phyloP scores from a whole-genome alignment of 1,140 invertebrate genomes.

The Drosophila willistoni region DNA sequence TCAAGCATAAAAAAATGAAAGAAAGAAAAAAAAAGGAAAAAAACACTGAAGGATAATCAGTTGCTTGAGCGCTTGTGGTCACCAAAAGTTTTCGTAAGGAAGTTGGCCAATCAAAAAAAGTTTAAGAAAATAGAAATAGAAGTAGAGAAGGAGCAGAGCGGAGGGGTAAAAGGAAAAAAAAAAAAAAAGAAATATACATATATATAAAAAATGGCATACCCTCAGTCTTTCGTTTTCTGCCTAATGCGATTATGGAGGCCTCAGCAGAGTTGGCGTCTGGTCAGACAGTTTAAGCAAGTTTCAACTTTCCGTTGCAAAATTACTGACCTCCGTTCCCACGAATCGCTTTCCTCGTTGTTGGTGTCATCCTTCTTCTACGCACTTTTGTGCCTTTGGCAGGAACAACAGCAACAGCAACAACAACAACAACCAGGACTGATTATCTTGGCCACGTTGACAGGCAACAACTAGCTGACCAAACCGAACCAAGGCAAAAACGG shows the following conservation, averaged over 20 bases:
- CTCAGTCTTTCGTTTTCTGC: slow-evolving; percentile 43
- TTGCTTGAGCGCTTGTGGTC: slow-evolving; percentile 26
- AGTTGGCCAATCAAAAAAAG: slow-evolving; percentile 39
- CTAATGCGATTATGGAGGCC: slow-evolving; percentile 71
- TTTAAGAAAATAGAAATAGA: slow-evolving; percentile 10
- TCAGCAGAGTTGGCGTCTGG: slow-evolving; percentile 17
- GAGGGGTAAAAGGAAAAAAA: slow-evolving; percentile 25
- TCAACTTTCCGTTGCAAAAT: slow-evolving; percentile 39
- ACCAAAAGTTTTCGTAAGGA: slow-evolving; percentile 31
- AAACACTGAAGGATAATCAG: slow-evolving; percentile 25
- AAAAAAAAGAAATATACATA: too few relatives aligned
- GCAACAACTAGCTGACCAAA: slow-evolving; percentile 35
- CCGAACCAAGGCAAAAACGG: background rate
- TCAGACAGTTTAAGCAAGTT: slow-evolving; percentile 27
- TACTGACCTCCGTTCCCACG: slow-evolving; percentile 5
- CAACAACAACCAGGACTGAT: slow-evolving; percentile 52
- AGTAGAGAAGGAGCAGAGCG: background rate
- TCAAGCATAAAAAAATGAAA: slow-evolving; percentile 5
- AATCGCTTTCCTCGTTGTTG: background rate
- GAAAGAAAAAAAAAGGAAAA: background rate
- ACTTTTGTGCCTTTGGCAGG: background rate
- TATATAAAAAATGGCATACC: slow-evolving; percentile 16
- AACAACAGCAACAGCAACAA: slow-evolving; percentile 24
- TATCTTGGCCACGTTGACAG: slow-evolving; percentile 70
- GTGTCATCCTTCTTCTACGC: slow-evolving; percentile 14